Evolutionary conservation across 2,113 vertebrate genomes (phyloP), one percentile per base, ranked within the genome.

Genomic region (Leucosticte australis): DNA sequence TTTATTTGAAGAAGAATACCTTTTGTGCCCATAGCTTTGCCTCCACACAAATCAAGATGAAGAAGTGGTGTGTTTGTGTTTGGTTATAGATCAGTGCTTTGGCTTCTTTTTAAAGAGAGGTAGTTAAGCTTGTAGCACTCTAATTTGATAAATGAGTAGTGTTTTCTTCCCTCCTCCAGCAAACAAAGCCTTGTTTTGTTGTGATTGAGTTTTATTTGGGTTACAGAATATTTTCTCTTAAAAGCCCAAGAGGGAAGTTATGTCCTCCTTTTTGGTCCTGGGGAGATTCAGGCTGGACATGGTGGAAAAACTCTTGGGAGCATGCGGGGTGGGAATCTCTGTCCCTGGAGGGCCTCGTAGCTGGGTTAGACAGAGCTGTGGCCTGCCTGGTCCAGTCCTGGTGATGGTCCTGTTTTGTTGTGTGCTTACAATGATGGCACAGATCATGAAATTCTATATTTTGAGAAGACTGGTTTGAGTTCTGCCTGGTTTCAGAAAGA

Each of bases 21-120:
- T 91, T 96, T 93, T 93, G 90, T 96, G 52, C 79, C 57, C 52
- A 1, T 39, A 80, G 77, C 87, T 89, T 91, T 84, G 78, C 84
- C 63, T 91, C 63, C 33, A 35, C 85, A 94, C 90, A 92, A 92
- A 93, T 93, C 84, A 94, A 92, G 84, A 86, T 96, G 95, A 95
- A 87, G 57, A 87, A 95, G 49, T 77, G 64, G 70, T 79, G 13
- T 62, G 15, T 93, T 91, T 87, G 69, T 95, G 57, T 69, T 70
- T 90, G 71, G 82, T 77, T 80, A 70, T 74, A 93, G 90, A 88
- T 91, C 83, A 50, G 56, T 78, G 67, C 89, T 76, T 94, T 90
- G 87, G 67, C 89, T 89, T 79, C 89, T 92, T 87, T 92, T 79
- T 82, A 46, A 94, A 94, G 92, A 65, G 79, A 89, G 47, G 81